phyloP scores from a whole-genome alignment of 2,888 invertebrate genomes.

The Hirtodrosophila histrioides region DNA sequence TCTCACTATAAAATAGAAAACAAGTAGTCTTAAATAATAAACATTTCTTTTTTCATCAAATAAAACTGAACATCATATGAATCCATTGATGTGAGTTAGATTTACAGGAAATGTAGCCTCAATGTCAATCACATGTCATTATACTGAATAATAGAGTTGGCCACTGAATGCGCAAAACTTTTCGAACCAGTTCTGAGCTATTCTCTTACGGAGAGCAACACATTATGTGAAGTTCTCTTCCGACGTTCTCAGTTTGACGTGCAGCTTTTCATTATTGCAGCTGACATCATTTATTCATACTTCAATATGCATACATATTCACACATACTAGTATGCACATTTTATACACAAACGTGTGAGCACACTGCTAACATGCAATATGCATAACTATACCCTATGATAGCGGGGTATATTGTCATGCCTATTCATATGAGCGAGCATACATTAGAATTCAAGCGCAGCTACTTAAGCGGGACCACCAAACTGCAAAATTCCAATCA shows the following conservation, averaged over 20 bases:
- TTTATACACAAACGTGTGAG: conserved; percentile 38
- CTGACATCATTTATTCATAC: conserved; percentile 52
- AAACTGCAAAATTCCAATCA: too few species aligned
- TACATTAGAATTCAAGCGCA: too few species aligned
- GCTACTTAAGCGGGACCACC: too few species aligned
- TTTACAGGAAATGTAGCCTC: conserved; percentile 60
- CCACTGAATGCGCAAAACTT: conserved; percentile 33
- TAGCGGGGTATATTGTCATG: background rate
- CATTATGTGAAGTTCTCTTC: conserved; percentile 33
- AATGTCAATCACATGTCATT: conserved; percentile 72
- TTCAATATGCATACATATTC: conserved; percentile 7
- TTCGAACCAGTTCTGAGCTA: conserved; percentile 35
- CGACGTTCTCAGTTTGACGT: conserved; percentile 37
- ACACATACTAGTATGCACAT: background rate
- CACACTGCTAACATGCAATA: conserved; percentile 43
- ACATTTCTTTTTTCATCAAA: too few species aligned
- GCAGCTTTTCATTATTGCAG: conserved; percentile 57
- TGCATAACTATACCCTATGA: conserved; percentile 39
- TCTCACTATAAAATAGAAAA: too few species aligned
- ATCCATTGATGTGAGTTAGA: conserved; percentile 8
- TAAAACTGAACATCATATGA: background rate
- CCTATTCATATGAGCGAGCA: too few species aligned
- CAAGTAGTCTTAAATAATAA: too few species aligned
- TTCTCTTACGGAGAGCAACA: conserved; percentile 8
- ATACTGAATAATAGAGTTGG: conserved; percentile 47